Evolutionary conservation across 30 jellyfish, hydroid and myxozoan species (phyloP).

Genomic region (Morbakka virulenta): DNA sequence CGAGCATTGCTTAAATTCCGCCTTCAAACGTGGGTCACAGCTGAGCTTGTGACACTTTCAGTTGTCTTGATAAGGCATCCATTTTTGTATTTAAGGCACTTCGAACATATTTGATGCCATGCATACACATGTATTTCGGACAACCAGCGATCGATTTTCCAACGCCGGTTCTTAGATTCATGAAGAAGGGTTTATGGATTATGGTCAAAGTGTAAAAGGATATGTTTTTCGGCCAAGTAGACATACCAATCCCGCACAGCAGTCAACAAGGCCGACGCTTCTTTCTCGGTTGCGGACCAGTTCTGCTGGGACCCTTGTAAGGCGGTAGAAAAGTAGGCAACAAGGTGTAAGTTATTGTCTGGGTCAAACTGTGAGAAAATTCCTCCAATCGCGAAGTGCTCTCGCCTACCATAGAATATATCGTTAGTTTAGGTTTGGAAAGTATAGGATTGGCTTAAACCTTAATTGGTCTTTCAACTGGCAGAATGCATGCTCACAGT

Average conservation of each 20-base stretch:
- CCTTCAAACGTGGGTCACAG: not conserved
- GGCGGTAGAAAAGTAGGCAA: conserved; percentile 25
- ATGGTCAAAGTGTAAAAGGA: conserved; percentile 25
- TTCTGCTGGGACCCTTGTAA: conserved; percentile 15
- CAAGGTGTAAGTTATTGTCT: conserved; percentile 16
- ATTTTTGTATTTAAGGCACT: conserved; percentile 24
- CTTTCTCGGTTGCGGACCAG: conserved; percentile 32
- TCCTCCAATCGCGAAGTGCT: conserved; percentile 15
- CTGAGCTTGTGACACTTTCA: not conserved
- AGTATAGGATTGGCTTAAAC: conserved; percentile 11
- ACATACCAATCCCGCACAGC: conserved; percentile 46
- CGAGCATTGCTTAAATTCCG: conserved; percentile 18
- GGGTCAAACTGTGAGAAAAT: not conserved
- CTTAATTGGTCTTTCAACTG: conserved; percentile 9
- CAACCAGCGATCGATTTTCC: conserved; percentile 55
- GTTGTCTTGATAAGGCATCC: conserved; percentile 40
- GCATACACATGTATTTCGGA: conserved; percentile 36
- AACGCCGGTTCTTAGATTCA: conserved; percentile 34
- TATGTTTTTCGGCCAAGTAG: conserved; percentile 15
- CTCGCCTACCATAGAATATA: conserved; percentile 36
- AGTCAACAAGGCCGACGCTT: conserved; percentile 22
- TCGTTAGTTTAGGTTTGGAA: conserved; percentile 31
- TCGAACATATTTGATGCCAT: conserved; percentile 22
- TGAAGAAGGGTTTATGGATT: conserved; percentile 23
- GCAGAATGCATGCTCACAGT: conserved; percentile 7